phyloP scores from a whole-genome alignment of 2,888 invertebrate species.

The Phania funesta region DNA sequence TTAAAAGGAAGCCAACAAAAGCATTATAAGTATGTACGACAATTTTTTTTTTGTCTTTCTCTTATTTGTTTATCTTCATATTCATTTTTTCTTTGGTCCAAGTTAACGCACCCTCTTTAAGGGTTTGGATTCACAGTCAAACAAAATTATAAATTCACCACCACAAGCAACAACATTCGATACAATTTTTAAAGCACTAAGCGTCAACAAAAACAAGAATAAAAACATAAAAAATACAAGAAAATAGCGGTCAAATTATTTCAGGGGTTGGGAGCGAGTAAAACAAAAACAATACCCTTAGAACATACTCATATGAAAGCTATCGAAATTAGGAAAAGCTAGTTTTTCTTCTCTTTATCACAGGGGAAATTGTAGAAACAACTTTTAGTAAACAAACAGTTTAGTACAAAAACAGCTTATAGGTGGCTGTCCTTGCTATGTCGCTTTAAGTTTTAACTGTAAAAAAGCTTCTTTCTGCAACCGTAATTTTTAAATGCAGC shows the following conservation, averaged over 20 bases:
- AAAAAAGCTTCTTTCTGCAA: not conserved
- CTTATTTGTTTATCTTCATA: not conserved
- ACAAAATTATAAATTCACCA: slow-evolving; percentile 6
- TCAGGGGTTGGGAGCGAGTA: not conserved
- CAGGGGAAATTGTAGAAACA: slow-evolving; percentile 39
- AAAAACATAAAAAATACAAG: not conserved
- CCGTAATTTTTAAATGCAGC: not conserved
- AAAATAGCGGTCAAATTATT: not conserved
- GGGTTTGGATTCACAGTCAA: slow-evolving; percentile 6
- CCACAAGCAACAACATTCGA: slow-evolving; percentile 10
- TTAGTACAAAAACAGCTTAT: slow-evolving; percentile 24
- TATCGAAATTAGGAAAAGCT: not conserved
- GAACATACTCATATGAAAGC: not conserved
- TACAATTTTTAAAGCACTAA: slow-evolving; percentile 22
- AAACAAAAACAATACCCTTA: slow-evolving; percentile 1
- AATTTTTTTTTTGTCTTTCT: not conserved
- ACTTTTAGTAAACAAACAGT: not conserved
- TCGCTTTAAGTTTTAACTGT: not conserved
- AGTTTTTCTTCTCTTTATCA: not conserved
- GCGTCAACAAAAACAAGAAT: not conserved
- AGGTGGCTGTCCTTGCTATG: slow-evolving; percentile 35
- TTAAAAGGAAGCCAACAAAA: slow-evolving; percentile 60
- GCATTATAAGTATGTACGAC: slow-evolving; percentile 2
- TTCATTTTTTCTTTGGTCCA: slow-evolving; percentile 9
- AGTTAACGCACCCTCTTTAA: slow-evolving; percentile 55